phyloP scores from a whole-genome alignment of 2,888 invertebrate genomes.

The Lagria hirta region DNA sequence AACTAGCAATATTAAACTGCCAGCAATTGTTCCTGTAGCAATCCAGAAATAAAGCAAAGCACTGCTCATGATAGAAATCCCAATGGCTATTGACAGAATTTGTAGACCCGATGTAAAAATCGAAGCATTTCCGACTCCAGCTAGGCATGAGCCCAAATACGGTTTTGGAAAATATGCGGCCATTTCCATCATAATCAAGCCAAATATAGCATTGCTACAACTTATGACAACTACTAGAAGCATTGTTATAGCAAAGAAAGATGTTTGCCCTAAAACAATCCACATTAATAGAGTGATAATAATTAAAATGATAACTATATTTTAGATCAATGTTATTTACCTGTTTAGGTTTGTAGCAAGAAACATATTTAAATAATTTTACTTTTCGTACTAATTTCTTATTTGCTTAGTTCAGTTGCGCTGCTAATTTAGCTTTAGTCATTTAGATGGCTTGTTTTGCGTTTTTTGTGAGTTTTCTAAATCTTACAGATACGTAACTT shows the following conservation, averaged over 20 bases:
- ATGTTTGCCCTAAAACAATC: conserved; percentile 6
- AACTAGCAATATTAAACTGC: conserved; percentile 15
- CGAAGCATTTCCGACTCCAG: conserved; percentile 24
- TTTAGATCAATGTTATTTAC: too few relatives aligned
- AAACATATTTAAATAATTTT: too few relatives aligned
- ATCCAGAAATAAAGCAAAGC: conserved; percentile 28
- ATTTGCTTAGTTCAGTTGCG: too few relatives aligned
- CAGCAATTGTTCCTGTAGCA: conserved; percentile 12
- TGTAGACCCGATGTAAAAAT: conserved; percentile 24
- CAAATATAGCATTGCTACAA: conserved; percentile 32
- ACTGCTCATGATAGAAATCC: conserved; percentile 15
- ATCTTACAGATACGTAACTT: too few relatives aligned
- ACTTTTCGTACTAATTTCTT: too few relatives aligned
- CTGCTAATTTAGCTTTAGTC: too few relatives aligned
- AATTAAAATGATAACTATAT: too few relatives aligned
- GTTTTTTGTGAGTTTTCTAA: too few relatives aligned
- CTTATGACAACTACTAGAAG: not conserved
- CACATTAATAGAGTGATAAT: too few relatives aligned
- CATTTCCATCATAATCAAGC: conserved; percentile 20
- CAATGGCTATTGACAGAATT: conserved; percentile 20
- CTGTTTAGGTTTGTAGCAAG: too few relatives aligned
- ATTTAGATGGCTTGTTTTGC: too few relatives aligned
- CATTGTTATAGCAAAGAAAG: conserved; percentile 5
- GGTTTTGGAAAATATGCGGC: conserved; percentile 18
- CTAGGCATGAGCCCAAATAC: conserved; percentile 22